Conservation (phyloP, 2,888 invertebrate genomes). For the Stictocephala bisonia region DNA sequence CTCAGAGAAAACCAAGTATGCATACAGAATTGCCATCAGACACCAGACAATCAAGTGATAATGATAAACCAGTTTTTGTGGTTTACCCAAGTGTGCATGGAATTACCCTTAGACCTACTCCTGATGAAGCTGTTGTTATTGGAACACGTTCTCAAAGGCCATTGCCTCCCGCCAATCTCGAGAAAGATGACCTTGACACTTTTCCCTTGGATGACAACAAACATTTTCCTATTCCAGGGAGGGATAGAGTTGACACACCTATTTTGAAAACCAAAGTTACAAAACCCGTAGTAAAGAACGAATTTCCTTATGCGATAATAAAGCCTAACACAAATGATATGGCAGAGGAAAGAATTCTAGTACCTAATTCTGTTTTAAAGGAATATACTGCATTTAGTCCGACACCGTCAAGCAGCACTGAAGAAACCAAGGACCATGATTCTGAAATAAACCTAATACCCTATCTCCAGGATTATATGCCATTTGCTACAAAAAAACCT, state of each 20-base stretch:
- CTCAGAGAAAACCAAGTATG: conserved; percentile 44
- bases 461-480: conserved; percentile 66
- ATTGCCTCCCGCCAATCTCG: conserved; percentile 62
- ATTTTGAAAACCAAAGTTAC: conserved; percentile 64
- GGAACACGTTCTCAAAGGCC: conserved; percentile 68
- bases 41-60: conserved; percentile 53
- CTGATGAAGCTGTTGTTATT: conserved; percentile 68
- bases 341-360: conserved; percentile 55
- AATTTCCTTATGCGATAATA: conserved; percentile 75
- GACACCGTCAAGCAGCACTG: conserved; percentile 53
- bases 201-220: conserved; percentile 64
- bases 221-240: conserved; percentile 64
- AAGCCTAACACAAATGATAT: conserved; percentile 69
- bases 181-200: conserved; percentile 53
- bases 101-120: conserved; percentile 61
- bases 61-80: conserved; percentile 68
- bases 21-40: conserved; percentile 42
- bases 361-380: conserved; percentile 47
- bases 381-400: conserved; percentile 59
- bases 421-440: conserved; percentile 58
- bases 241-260: conserved; percentile 64
- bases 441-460: conserved; percentile 65
- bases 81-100: conserved; percentile 69
- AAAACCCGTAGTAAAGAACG: conserved; percentile 66
- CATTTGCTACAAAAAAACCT: conserved; percentile 63